phyloP scores from a whole-genome alignment of 1,140 invertebrate species.

The Leptopilina boulardi region DNA sequence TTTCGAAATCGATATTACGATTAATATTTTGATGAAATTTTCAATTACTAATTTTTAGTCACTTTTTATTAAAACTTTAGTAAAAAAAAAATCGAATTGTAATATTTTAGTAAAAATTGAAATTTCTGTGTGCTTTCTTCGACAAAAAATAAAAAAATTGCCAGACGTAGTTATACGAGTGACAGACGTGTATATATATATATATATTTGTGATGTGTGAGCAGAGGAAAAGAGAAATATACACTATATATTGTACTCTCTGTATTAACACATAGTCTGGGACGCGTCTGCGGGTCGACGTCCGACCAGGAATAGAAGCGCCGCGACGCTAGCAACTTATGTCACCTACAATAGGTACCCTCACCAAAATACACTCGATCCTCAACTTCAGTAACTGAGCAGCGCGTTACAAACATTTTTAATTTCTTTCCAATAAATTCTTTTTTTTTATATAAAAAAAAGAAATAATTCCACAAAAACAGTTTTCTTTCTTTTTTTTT shows the following conservation, averaged over 20 bases:
- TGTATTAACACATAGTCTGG: slow-evolving; percentile 70
- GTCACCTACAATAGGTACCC: slow-evolving; percentile 68
- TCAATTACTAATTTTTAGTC: too few relatives aligned
- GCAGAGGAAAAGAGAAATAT: slow-evolving; percentile 22
- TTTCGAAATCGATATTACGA: too few relatives aligned
- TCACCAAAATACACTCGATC: slow-evolving; percentile 54
- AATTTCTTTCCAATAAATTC: slow-evolving; percentile 50
- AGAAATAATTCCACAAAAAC: too few relatives aligned
- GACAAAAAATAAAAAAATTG: slow-evolving; percentile 41
- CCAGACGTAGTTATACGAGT: slow-evolving; percentile 43
- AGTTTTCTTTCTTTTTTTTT: slow-evolving; percentile 51
- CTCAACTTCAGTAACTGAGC: slow-evolving; percentile 49
- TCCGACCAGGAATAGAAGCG: slow-evolving; percentile 73
- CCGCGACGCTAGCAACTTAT: slow-evolving; percentile 69
- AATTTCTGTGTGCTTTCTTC: neutral
- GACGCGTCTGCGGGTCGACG: slow-evolving; percentile 74
- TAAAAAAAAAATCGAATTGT: too few relatives aligned
- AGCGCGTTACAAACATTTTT: slow-evolving; percentile 46
- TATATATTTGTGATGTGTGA: slow-evolving; percentile 48
- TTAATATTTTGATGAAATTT: too few relatives aligned
- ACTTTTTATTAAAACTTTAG: too few relatives aligned
- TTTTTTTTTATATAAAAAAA: too few relatives aligned
- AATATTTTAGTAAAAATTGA: neutral
- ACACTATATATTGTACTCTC: slow-evolving; percentile 51
- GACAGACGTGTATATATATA: slow-evolving; percentile 39